Conservation (phyloP, 2,113 vertebrate genomes). For the Gymnarchus niloticus region DNA sequence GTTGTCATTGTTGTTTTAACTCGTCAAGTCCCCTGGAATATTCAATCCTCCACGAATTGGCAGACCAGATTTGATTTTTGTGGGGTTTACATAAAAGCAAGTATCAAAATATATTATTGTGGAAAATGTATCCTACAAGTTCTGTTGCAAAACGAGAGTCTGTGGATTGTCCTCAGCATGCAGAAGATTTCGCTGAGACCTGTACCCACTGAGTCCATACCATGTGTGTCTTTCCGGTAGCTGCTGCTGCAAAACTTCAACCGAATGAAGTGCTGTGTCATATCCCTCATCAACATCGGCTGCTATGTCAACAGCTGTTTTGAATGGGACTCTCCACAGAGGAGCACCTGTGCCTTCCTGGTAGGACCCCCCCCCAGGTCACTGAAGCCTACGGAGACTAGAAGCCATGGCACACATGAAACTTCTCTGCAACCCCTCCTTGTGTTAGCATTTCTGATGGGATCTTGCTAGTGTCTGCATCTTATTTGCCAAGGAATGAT, state of each 20-base stretch:
- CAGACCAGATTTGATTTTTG: neutral
- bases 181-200: too few species aligned
- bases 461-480: neutral
- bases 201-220: too few species aligned
- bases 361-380: conserved; percentile 57
- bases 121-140: neutral
- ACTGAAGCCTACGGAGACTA: neutral
- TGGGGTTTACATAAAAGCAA: neutral
- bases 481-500: neutral
- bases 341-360: conserved; percentile 94
- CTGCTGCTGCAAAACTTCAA: conserved; percentile 86
- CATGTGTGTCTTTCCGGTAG: conserved; percentile 57
- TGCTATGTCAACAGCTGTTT: conserved; percentile 97
- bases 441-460: neutral
- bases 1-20: neutral
- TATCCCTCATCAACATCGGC: conserved; percentile 81
- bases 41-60: neutral
- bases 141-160: neutral
- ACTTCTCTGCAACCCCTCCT: neutral
- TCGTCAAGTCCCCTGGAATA: neutral
- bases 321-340: conserved; percentile 93
- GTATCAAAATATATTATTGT: neutral
- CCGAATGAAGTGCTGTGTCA: conserved; percentile 80
- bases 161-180: neutral
- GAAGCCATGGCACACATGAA: neutral